Evolutionary conservation across 2,888 invertebrate species (phyloP), one percentile per base, ranked within the genome.

Genomic region (Ochropleura plecta): DNA sequence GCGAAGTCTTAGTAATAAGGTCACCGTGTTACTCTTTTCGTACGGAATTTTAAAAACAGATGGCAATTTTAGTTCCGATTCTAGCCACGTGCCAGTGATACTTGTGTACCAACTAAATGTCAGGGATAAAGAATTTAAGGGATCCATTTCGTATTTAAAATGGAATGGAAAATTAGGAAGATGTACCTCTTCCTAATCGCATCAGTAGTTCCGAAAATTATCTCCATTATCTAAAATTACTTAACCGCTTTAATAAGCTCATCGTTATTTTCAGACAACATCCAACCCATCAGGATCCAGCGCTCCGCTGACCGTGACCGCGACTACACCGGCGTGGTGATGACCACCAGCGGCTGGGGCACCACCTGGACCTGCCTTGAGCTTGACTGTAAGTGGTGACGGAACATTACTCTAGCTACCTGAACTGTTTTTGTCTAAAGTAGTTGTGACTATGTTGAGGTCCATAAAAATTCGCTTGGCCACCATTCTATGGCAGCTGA

Each of bases 261-360:
- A 42, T 14, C 7, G 4, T 10, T 20, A n/a, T 20, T 72, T 78
- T 57, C 88, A 95, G 95, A 88, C 40, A 76, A 81, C n/a, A 89
- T 95, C 7, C 88, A 93, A 68, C 94, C 95, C 0, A 91, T 95
- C 63, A 90, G 95, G n/a, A 72, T 95, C 4, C 94, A 94, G 86
- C 78, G 90, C 0, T 90, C 91, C 0, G 81, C 46, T 0, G 91
- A 94, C 72, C 91, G 57, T 81, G 72, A 93, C 78, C 88, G 86
- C 46, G 88, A 94, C 87, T 95, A 95, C 86, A 79, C 78, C 1
- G 89, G 87, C 0, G 76, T 86, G 6, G 70, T 75, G 59, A 88
- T 95, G 66, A 86, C 88, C 3, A 93, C 94, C 68, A 93, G 92
- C 57, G 95, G 95, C 0, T 95, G 95, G 95, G 95, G 95, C 10